Evolutionary conservation across 2,888 invertebrate genomes (phyloP), one percentile per base, ranked within the genome.

Genomic region (Spilosoma lubricipeda): DNA sequence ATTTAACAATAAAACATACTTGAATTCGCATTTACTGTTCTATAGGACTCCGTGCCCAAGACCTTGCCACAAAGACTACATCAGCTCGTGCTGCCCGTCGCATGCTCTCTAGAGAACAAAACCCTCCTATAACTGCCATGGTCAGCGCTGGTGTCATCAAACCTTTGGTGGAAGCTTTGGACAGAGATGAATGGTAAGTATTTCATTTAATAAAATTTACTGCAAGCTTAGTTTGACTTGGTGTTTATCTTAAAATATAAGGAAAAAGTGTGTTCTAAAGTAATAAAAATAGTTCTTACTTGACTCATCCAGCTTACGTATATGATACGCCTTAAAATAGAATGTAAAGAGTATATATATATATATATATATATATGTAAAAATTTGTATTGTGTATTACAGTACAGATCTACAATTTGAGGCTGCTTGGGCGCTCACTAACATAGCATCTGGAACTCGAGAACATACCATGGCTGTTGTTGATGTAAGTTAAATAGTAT

Each of bases 401-500:
- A 98, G 98, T 82, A 93, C 97, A 0, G 96, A 97, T 70, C 94
- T 98, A 1, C 98, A 99, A 91, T 99, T 99, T 94, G 99, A 99
- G 94, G 98, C 99, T 1, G 98, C 99, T 0, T 99, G 99, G 99
- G 99, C 99, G 0, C 94, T 99, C 74, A 99, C 99, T 42, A 99
- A 99, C 90, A 98, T 99, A 72, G 99, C 99, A 0, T 99, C 99
- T 0, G 99, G 99, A 15, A 98, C 98, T 0, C 97, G 98, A 0
- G 97, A 98, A 0, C 99, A 99, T 91, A 99, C 99, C 0, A 96
- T 97, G 83, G 97, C 97, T 30, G 99, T 99, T 0, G 97, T 99
- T 5, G 95, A 96, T 80, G 96, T 95, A 83, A 92, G 93, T 88
- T 68, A 7, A 36, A n/a, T 36, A 52, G 1, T 69, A 27, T 45